Evolutionary conservation across 2,797 vertebrate species (phyloP).

Genomic region (Hypotaenidia okinawae): DNA sequence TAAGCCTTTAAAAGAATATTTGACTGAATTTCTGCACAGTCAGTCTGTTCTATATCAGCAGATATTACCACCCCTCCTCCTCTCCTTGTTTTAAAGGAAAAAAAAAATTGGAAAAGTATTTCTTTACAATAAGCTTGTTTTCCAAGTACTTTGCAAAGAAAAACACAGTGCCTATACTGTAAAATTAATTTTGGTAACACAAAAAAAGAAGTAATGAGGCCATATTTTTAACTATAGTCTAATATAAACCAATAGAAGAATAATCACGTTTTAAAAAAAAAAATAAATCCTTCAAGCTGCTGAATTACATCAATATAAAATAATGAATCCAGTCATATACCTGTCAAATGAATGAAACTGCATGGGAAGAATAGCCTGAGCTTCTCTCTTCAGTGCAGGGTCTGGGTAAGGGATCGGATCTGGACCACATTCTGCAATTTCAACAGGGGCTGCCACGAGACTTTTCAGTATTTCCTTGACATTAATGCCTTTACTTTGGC

Average conservation of each 20-base stretch:
- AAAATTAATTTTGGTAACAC: background rate
- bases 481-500: slow-evolving; percentile 92
- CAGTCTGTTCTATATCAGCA: slow-evolving; percentile 45
- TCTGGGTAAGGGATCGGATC: slow-evolving; percentile 89
- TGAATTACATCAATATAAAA: background rate
- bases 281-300: background rate
- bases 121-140: background rate
- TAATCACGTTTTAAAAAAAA: background rate
- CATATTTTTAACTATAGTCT: background rate
- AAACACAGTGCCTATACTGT: background rate
- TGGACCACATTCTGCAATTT: slow-evolving; percentile 85
- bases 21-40: background rate
- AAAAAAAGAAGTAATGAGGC: background rate
- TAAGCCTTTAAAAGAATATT: slow-evolving; percentile 39
- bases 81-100: background rate
- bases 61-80: background rate
- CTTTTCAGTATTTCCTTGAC: slow-evolving; percentile 97
- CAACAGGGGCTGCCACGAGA: slow-evolving; percentile 91
- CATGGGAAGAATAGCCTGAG: slow-evolving; percentile 90
- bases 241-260: background rate
- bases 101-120: background rate
- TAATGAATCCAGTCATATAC: slow-evolving; percentile 72
- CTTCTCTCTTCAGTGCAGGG: slow-evolving; percentile 87
- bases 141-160: background rate
- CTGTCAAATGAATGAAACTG: slow-evolving; percentile 99